Evolutionary conservation across 2,888 invertebrate species (phyloP).

Genomic region (Dynastes maya): DNA sequence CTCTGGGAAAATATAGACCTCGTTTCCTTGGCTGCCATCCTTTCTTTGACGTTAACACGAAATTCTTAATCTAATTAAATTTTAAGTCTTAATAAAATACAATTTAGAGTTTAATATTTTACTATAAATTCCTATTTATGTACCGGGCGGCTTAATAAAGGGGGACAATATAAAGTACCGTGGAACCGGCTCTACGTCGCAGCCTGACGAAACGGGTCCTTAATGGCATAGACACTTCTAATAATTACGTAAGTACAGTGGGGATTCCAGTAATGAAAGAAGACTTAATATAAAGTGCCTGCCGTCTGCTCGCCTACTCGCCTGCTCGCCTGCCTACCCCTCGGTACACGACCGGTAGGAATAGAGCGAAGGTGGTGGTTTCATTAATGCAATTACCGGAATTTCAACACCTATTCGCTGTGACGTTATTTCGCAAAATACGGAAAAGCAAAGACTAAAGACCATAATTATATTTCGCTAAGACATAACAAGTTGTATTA

Average conservation of each 20-base stretch:
- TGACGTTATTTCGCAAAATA: slow-evolving; percentile 47
- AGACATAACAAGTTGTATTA: slow-evolving; percentile 43
- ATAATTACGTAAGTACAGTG: slow-evolving; percentile 51
- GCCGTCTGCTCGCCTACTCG: not conserved
- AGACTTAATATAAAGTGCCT: slow-evolving; percentile 53
- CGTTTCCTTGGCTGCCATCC: not conserved
- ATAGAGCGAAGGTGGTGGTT: slow-evolving; percentile 51
- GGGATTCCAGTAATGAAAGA: slow-evolving; percentile 51
- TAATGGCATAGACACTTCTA: slow-evolving; percentile 52
- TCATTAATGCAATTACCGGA: slow-evolving; percentile 51
- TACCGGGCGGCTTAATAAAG: slow-evolving; percentile 27
- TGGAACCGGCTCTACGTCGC: not conserved
- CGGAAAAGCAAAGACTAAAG: slow-evolving; percentile 46
- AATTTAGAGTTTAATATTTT: slow-evolving; percentile 37
- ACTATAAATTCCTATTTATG: slow-evolving; percentile 35
- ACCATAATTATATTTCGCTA: slow-evolving; percentile 36
- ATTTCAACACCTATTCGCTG: slow-evolving; percentile 42
- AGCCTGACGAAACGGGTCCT: slow-evolving; percentile 29
- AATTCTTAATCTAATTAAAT: slow-evolving; percentile 38
- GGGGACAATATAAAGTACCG: slow-evolving; percentile 25
- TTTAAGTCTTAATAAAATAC: slow-evolving; percentile 26
- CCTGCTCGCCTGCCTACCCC: not conserved
- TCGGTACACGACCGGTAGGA: slow-evolving; percentile 30
- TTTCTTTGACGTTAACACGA: slow-evolving; percentile 1
- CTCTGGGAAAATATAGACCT: not conserved